A percentile compares a stretch with the other conserved stretches of the same genome.
phyloP scores from a whole-genome alignment of 2,113 vertebrate genomes.

The Xenopus borealis region DNA sequence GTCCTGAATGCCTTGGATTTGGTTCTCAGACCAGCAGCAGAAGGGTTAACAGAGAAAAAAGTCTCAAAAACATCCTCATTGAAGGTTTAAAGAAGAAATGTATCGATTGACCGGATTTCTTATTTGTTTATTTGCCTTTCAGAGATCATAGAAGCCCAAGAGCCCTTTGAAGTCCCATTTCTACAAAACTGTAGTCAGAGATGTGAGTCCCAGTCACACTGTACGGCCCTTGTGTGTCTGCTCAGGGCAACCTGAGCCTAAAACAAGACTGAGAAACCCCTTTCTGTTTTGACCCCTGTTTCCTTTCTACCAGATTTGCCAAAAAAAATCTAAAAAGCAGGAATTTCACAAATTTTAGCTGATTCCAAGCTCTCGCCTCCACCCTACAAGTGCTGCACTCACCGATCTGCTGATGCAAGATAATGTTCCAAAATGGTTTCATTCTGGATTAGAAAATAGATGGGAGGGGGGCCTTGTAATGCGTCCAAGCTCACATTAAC shows the following conservation, averaged over 20 bases:
- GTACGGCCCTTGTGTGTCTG: not conserved
- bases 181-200: not conserved
- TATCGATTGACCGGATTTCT: too few species aligned
- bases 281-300: not conserved
- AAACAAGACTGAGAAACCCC: not conserved
- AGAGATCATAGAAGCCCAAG: too few species aligned
- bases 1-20: too few species aligned
- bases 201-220: not conserved
- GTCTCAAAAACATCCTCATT: too few species aligned
- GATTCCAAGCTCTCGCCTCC: not conserved
- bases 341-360: not conserved
- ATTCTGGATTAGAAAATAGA: not conserved
- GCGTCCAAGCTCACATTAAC: not conserved
- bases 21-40: too few species aligned
- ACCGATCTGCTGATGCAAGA: not conserved
- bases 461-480: not conserved
- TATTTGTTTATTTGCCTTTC: too few species aligned
- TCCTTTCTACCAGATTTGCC: not conserved
- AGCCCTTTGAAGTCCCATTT: not conserved
- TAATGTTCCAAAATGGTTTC: not conserved
- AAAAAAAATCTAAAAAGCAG: not conserved
- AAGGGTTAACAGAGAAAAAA: too few species aligned
- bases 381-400: not conserved
- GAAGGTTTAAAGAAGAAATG: too few species aligned
- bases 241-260: not conserved